Conservation (phyloP, 1,140 invertebrate species). For the Aphaenogaster rudis region DNA sequence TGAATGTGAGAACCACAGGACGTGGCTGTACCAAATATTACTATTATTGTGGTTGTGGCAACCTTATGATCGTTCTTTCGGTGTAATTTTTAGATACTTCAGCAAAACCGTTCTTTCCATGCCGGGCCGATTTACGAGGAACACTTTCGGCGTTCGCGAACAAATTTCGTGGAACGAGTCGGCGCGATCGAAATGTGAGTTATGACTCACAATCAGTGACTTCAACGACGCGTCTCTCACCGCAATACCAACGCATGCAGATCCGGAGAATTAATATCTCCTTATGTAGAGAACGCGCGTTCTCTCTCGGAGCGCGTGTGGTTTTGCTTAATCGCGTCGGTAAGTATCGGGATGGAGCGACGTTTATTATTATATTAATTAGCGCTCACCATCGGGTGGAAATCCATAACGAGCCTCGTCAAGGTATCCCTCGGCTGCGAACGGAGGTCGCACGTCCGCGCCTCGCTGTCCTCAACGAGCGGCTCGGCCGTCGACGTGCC, state of each 20-base stretch:
- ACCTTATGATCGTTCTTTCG: too few species aligned
- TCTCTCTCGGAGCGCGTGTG: not conserved
- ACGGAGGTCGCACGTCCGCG: conserved; percentile 4
- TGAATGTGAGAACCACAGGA: too few species aligned
- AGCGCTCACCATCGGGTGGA: conserved; percentile 78
- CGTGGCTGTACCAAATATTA: too few species aligned
- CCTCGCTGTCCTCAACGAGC: conserved; percentile 5
- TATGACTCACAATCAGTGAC: conserved; percentile 23
- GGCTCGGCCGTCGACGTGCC: not conserved
- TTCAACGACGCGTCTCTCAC: conserved; percentile 18
- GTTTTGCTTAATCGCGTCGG: not conserved
- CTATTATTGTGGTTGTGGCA: too few species aligned
- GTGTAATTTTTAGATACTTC: too few species aligned
- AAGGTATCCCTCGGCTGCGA: conserved; percentile 35
- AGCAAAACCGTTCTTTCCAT: too few species aligned
- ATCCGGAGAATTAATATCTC: conserved; percentile 7
- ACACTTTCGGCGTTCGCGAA: not conserved
- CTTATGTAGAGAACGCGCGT: not conserved
- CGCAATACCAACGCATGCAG: not conserved
- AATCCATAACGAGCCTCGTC: conserved; percentile 80
- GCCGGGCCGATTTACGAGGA: not conserved
- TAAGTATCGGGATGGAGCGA: not conserved
- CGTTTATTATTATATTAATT: not conserved
- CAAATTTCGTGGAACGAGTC: conserved; percentile 28
- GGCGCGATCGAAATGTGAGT: not conserved